Evolutionary conservation across 2,797 vertebrate genomes (phyloP), one percentile per base, ranked within the genome.

Genomic region (Chelidonichthys spinosus): DNA sequence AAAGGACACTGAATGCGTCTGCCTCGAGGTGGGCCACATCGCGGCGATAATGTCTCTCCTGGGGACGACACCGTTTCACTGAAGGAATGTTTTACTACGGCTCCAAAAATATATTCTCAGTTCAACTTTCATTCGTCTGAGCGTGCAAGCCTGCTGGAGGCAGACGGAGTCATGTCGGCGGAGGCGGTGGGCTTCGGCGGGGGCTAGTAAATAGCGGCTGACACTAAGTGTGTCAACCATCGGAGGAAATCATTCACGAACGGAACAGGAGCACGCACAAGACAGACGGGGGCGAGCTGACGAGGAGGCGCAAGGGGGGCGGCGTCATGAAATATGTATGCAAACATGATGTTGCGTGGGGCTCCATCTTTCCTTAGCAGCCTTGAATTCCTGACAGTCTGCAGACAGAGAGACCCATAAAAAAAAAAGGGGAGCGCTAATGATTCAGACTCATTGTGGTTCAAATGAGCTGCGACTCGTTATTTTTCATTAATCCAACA

Each of bases 81-180:
- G 56, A 76, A 84, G 76, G 86, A 92, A 89, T 89, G 75, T 84
- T 90, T 85, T 72, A 84, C 86, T 76, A 69, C 75, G 17, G 76
- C 87, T 88, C 90, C 86, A 88, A 53, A 91, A 87, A 92, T 90
- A 90, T 74, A 90, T 88, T 74, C 69, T 53, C 76, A 72, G 83
- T 85, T 91, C 87, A 71, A 49, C 86, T 90, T 88, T 87, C 82
- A 76, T 90, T 90, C 80, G 84, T 85, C 68, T 82, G 70, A 81
- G 74, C 33, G 37, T 63, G 76, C 75, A 69, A 54, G 81, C 78
- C 60, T 7, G 54, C 86, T 75, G 25, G 8, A 35, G 81, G 82
- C 73, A 36, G 56, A 85, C 53, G 33, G 63, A 66, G 81, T 79
- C 82, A 61, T 46, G 75, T 79, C 70, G 75, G 86, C 72, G 77